Evolutionary conservation across 2,888 invertebrate species (phyloP).

Genomic region (Petrolisthes manimaculis): DNA sequence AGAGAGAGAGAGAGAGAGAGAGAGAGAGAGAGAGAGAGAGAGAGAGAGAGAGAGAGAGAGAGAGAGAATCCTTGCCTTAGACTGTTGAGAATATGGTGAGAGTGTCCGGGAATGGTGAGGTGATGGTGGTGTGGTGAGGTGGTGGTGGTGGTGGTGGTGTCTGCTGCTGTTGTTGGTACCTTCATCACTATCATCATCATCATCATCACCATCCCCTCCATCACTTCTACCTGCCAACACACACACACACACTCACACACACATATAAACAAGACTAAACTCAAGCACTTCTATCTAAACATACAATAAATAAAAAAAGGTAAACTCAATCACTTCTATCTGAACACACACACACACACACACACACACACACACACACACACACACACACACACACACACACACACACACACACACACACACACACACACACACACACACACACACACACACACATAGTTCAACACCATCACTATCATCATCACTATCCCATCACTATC

Average conservation of each 20-base stretch:
- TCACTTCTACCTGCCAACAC: background rate
- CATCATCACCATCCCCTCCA: constrained; percentile 3
- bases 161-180: too few relatives aligned
- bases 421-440: constrained; percentile 33
- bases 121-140: too few relatives aligned
- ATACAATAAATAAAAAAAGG: too few relatives aligned
- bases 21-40: background rate
- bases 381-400: constrained; percentile 33
- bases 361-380: constrained; percentile 30
- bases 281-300: background rate
- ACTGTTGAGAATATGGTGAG: background rate
- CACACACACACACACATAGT: background rate
- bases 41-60: constrained; percentile 6
- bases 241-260: background rate
- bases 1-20: background rate
- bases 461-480: background rate
- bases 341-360: constrained; percentile 11
- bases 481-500: too few relatives aligned
- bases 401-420: constrained; percentile 33
- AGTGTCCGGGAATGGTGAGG: constrained; percentile 29
- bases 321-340: too few relatives aligned
- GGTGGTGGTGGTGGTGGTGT: too few relatives aligned
- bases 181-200: background rate
- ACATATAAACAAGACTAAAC: background rate
- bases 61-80: constrained; percentile 10